phyloP scores from a whole-genome alignment of 1,140 invertebrate genomes.

The Epicauta chinensis region DNA sequence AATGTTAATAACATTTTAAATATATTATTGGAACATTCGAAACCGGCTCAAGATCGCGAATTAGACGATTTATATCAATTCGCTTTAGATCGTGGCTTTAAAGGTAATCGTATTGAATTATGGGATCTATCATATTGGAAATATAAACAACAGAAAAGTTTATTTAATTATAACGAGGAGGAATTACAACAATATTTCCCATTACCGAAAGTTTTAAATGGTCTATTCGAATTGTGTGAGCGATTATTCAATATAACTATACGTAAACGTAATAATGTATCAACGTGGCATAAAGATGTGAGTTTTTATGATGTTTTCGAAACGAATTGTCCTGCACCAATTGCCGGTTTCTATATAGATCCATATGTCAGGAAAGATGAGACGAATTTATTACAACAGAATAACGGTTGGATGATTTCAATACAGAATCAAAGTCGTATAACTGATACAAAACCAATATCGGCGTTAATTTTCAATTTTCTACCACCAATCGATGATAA shows the following conservation, averaged over 20 bases:
- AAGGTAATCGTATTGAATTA: constrained; percentile 55
- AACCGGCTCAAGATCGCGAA: constrained; percentile 69
- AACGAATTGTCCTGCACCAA: constrained; percentile 53
- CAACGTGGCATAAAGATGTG: constrained; percentile 80
- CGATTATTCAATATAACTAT: constrained; percentile 80
- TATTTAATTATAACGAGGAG: constrained; percentile 64
- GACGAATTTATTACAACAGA: constrained; percentile 54
- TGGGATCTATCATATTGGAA: constrained; percentile 89
- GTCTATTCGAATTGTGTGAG: constrained; percentile 67
- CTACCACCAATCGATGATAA: constrained; percentile 52
- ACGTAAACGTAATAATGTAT: constrained; percentile 57
- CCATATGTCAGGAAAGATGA: constrained; percentile 62
- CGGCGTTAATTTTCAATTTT: constrained; percentile 80
- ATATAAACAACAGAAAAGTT: constrained; percentile 57
- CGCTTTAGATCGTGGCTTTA: constrained; percentile 67
- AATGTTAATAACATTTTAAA: constrained; percentile 71
- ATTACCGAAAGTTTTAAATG: constrained; percentile 65
- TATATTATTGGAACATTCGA: constrained; percentile 58
- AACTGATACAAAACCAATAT: constrained; percentile 57
- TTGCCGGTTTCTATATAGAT: constrained; percentile 79
- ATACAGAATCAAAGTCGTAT: constrained; percentile 62
- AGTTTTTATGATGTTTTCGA: constrained; percentile 77
- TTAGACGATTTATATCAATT: constrained; percentile 66
- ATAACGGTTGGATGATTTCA: constrained; percentile 61
- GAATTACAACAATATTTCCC: constrained; percentile 78